Base-by-base conservation (phyloP, 2,888 invertebrate genomes). In the Dryobotodes eremita region DNA sequence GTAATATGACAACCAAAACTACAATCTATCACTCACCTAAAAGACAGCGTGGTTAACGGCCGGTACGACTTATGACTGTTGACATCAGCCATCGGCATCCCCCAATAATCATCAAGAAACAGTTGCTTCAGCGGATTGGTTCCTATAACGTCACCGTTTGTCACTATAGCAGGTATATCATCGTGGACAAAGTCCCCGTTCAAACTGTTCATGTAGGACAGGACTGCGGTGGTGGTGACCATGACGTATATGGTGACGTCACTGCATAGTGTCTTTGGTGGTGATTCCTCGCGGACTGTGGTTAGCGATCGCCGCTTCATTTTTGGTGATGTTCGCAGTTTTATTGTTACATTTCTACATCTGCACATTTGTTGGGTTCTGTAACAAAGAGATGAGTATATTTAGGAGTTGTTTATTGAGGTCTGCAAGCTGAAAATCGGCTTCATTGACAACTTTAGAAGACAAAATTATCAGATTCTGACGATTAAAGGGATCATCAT, bases 51-150 rank as follows among this genome's bases (percentile, higher is more conserved):
- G 46, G 98, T 98, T 88, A 99, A 95, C 50, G 99, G 99, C 89
- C 99, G 96, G 95, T 99, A 99, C 50, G 98, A 98, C 96, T 99
- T 99, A 95, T 99, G 99, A 89, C 98, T 98, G 92, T 97, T 97
- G 69, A 97, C 96, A 92, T 98, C 98, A 68, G 97, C 97, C 98
- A 99, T 98, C 55, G 98, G 98, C 82, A 98, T 98, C 0, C 99
- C 99, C 99, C 99, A 99, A 94, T 98, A 99, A 94, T 99, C 99
- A 91, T 98, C 98, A 92, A 97, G 94, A 90, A 98, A 97, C 87
- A 98, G 95, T 89, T 98, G 97, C 87, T 95, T 95, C 90, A 98
- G 90, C 8, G 98, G 96, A 78, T 97, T 98, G 53, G 97, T 95
- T 0, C 98, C 98, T 17, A 97, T 96, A 82, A 98, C 99, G 94